A percentile compares a stretch with the other conserved stretches of the same genome.
These are phyloP conservation scores for Gopherus flavomarginatus DNA, from an alignment of 2,113 vertebrate genomes.

Conservation along the genomic window DNA sequence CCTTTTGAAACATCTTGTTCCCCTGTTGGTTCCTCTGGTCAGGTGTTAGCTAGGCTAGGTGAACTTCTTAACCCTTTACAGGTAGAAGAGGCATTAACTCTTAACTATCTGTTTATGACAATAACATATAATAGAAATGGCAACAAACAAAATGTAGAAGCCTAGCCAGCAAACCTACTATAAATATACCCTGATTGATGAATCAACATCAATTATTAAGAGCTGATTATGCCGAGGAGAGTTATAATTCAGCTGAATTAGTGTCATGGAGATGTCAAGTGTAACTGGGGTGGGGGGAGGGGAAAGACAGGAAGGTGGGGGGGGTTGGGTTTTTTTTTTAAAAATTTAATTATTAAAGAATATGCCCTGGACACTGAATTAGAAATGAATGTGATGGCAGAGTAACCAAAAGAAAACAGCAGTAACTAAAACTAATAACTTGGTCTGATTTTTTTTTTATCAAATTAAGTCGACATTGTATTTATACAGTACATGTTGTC, in stretches of 20 bases:
- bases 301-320: no score
- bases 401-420: not conserved
- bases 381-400: not conserved
- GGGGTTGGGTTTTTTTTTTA: no score
- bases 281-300: no score
- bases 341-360: not conserved
- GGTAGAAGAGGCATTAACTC: no score
- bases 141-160: fast-evolving
- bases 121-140: not conserved
- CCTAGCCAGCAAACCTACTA: not conserved
- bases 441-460: not conserved
- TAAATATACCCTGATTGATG: fast-evolving
- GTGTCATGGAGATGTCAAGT: fast-evolving
- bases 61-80: no score
- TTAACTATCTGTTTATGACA: no score
- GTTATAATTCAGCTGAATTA: fast-evolving
- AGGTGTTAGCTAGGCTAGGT: no score
- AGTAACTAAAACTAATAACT: not conserved
- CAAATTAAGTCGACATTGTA: not conserved
- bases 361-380: not conserved
- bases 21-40: no score
- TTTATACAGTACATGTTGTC: not conserved
- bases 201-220: not conserved
- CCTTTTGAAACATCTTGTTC: no score
- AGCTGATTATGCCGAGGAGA: not conserved